Percentiles rank a stretch among this genome's conserved stretches.
These are phyloP conservation scores for Rhipidura dahli DNA, from an alignment of 2,113 vertebrate genomes.

Conservation along the genomic window DNA sequence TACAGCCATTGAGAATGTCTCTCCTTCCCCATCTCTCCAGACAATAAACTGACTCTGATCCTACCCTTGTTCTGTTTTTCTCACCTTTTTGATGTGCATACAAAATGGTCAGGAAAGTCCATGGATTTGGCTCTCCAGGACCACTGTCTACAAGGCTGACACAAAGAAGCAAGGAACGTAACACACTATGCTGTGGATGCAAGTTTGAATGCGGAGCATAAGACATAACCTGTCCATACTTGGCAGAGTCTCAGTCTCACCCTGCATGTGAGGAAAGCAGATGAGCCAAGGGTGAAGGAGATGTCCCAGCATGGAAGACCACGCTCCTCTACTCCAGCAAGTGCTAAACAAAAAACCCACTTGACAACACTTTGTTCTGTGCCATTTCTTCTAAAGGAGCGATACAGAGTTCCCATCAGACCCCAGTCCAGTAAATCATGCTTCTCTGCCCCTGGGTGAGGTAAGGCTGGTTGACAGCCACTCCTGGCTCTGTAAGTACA, in stretches of 20 bases:
- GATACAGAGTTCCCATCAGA: not conserved
- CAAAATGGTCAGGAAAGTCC: not conserved
- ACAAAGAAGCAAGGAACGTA: accelerated
- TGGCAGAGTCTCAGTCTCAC: not conserved
- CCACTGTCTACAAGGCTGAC: not conserved
- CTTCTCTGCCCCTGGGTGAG: not conserved
- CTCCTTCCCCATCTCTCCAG: not conserved
- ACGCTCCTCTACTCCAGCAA: not conserved
- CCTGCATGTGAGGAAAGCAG: not conserved
- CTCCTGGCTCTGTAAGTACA: not conserved
- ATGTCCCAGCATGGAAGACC: not conserved
- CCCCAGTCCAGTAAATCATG: not conserved
- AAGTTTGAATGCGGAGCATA: not conserved
- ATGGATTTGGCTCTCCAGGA: not conserved
- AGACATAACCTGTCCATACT: too few species aligned
- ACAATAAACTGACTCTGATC: not conserved
- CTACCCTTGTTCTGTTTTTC: not conserved
- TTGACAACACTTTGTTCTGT: not conserved
- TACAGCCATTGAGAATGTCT: not conserved
- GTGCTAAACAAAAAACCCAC: not conserved
- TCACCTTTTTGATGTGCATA: not conserved
- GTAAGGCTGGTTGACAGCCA: not conserved
- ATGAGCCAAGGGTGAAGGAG: not conserved
- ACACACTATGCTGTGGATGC: accelerated
- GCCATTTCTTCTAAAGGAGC: not conserved